These are phyloP conservation scores for Pollachius pollachius DNA, from an alignment of 2,113 vertebrate genomes.

Conservation along the genomic window DNA sequence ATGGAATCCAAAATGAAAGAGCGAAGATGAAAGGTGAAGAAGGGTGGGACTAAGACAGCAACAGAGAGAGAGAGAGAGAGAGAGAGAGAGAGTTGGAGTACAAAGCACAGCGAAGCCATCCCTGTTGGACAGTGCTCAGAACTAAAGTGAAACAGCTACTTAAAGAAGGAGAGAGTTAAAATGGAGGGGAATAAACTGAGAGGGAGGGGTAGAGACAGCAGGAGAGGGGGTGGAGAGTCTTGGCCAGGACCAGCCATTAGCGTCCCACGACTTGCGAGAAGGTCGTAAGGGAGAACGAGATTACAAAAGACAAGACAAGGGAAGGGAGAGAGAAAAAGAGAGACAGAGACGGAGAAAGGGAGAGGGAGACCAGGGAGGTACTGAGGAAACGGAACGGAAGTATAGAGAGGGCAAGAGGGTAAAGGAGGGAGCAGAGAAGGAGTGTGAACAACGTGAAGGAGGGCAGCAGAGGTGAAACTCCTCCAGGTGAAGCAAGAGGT, in stretches of 20 bases:
- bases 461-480: too few species aligned
- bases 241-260: too few species aligned
- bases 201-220: background rate
- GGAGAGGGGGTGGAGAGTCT: background rate
- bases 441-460: too few species aligned
- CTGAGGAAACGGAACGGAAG: too few species aligned
- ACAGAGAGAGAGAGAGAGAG: background rate
- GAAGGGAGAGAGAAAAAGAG: too few species aligned
- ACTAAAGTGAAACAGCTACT: slow-evolving; percentile 36
- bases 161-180: slow-evolving; percentile 25
- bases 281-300: too few species aligned
- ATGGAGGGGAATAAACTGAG: slow-evolving; percentile 19
- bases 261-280: too few species aligned
- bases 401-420: too few species aligned
- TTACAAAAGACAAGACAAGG: too few species aligned
- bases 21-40: slow-evolving; percentile 3
- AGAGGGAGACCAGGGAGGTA: too few species aligned
- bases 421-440: background rate
- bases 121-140: slow-evolving; percentile 31
- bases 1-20: slow-evolving; percentile 2
- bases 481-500: too few species aligned
- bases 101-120: slow-evolving; percentile 27
- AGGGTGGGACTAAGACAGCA: slow-evolving; percentile 2
- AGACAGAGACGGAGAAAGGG: too few species aligned
- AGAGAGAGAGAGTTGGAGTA: slow-evolving; percentile 14